Evolutionary conservation across 2,113 vertebrate species (phyloP).

Genomic region (Rallus limicola): DNA sequence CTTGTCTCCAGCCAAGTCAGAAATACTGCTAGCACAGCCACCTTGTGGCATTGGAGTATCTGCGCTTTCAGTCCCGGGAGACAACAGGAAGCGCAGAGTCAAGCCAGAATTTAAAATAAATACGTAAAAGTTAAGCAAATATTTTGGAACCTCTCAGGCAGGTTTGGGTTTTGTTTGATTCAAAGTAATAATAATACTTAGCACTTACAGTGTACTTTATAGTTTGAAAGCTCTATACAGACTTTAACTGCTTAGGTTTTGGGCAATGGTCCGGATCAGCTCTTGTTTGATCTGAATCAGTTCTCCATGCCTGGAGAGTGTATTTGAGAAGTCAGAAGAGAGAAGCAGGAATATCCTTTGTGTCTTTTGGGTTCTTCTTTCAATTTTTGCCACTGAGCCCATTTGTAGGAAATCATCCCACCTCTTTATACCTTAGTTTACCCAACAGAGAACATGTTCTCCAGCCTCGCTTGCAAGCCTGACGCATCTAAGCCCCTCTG

Average conservation of each 20-base stretch:
- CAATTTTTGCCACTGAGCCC: neutral
- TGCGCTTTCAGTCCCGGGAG: slow-evolving; percentile 33
- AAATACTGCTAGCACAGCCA: slow-evolving; percentile 62
- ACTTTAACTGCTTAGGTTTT: slow-evolving; percentile 40
- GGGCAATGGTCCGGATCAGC: neutral
- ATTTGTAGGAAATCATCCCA: neutral
- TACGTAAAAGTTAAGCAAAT: slow-evolving; percentile 68
- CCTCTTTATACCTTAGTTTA: neutral
- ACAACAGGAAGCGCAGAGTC: slow-evolving; percentile 33
- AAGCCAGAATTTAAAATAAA: slow-evolving; percentile 63
- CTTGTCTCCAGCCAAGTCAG: slow-evolving; percentile 25
- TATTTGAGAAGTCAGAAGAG: slow-evolving; percentile 1
- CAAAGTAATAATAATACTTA: slow-evolving; percentile 62
- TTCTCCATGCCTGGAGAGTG: neutral
- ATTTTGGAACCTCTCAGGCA: slow-evolving; percentile 55
- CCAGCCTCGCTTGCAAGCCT: neutral
- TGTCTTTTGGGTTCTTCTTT: slow-evolving; percentile 5
- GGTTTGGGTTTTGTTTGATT: slow-evolving; percentile 62
- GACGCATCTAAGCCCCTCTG: neutral
- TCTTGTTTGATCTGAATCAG: neutral
- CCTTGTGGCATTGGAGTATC: slow-evolving; percentile 59
- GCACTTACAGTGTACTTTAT: slow-evolving; percentile 43
- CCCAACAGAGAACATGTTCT: neutral
- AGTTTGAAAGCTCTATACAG: slow-evolving; percentile 27
- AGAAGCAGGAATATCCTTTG: neutral